These are phyloP conservation scores for Rattus rattus DNA, from an alignment of 2,113 vertebrate species.

Conservation along the genomic window DNA sequence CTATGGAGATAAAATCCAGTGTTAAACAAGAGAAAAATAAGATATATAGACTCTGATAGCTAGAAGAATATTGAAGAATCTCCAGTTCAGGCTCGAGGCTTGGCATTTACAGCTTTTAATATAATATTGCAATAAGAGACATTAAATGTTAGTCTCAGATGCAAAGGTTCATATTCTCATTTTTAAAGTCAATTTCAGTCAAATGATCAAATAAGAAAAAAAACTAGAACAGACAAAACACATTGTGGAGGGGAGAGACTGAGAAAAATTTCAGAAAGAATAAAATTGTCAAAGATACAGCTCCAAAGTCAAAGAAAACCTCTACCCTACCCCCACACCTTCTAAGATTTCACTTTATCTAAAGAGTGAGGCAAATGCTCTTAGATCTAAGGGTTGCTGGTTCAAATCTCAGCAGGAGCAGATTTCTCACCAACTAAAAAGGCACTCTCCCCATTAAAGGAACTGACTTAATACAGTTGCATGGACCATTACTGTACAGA, in stretches of 20 bases:
- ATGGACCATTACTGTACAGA: slow-evolving; percentile 79
- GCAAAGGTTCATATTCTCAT: slow-evolving; percentile 6
- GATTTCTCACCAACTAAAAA: slow-evolving; percentile 80
- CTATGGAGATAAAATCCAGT: neutral
- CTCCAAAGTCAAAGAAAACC: slow-evolving; percentile 63
- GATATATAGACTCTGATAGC: neutral
- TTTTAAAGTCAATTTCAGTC: slow-evolving; percentile 11
- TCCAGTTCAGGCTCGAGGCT: neutral
- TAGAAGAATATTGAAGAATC: neutral
- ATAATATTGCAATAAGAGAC: neutral
- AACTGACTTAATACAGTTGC: slow-evolving; percentile 77
- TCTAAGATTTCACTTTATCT: slow-evolving; percentile 74
- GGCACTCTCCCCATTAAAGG: slow-evolving; percentile 79
- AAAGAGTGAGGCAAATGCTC: slow-evolving; percentile 71
- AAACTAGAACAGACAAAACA: slow-evolving; percentile 40
- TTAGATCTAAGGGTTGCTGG: slow-evolving; percentile 80
- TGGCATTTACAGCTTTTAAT: slow-evolving; percentile 28
- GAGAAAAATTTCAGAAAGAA: slow-evolving; percentile 63
- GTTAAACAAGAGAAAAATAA: slow-evolving; percentile 41
- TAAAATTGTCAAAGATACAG: slow-evolving; percentile 60
- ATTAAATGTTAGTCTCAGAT: slow-evolving; percentile 9
- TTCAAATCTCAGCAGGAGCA: slow-evolving; percentile 78
- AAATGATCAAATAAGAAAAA: slow-evolving; percentile 2
- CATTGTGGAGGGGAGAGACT: neutral
- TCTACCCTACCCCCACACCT: neutral